Conservation (phyloP, 2,888 invertebrate species). For the Lithophane semibrunnea region DNA sequence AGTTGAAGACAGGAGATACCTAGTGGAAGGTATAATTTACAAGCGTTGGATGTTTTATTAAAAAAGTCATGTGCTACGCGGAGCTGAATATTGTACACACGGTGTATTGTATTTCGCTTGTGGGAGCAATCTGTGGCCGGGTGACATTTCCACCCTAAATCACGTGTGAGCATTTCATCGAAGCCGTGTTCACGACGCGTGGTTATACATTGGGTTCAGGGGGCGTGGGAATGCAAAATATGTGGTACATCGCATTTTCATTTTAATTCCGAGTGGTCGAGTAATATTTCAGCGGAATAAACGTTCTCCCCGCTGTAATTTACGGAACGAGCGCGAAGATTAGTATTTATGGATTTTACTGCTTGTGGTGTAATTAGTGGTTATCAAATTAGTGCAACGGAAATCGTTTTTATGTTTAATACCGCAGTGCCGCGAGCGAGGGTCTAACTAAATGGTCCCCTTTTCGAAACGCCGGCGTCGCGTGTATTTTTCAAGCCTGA, state of each 20-base stretch:
- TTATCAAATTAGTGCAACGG: slow-evolving; percentile 66
- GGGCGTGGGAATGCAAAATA: slow-evolving; percentile 70
- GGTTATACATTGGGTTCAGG: slow-evolving; percentile 68
- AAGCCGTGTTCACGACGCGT: slow-evolving; percentile 68
- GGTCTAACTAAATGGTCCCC: slow-evolving; percentile 13
- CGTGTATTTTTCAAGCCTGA: slow-evolving; percentile 22
- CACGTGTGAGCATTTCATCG: slow-evolving; percentile 75
- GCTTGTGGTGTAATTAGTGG: slow-evolving; percentile 67
- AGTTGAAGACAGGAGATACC: background rate
- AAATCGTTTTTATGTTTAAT: slow-evolving; percentile 60
- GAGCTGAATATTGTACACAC: slow-evolving; percentile 5
- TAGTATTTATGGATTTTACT: slow-evolving; percentile 70
- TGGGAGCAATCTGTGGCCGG: slow-evolving; percentile 56
- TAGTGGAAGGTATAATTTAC: slow-evolving; percentile 15
- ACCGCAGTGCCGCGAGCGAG: slow-evolving; percentile 29
- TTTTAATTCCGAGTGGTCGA: slow-evolving; percentile 72
- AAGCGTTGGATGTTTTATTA: slow-evolving; percentile 12
- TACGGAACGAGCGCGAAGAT: slow-evolving; percentile 67
- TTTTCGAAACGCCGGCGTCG: slow-evolving; percentile 15
- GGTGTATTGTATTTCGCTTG: slow-evolving; percentile 41
- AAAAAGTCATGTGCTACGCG: slow-evolving; percentile 11
- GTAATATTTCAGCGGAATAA: slow-evolving; percentile 74
- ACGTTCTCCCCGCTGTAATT: slow-evolving; percentile 69
- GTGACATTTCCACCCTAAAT: slow-evolving; percentile 78
- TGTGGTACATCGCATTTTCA: slow-evolving; percentile 69